Evolutionary conservation across 2,113 vertebrate species (phyloP).

Genomic region (Calidris pugnax): DNA sequence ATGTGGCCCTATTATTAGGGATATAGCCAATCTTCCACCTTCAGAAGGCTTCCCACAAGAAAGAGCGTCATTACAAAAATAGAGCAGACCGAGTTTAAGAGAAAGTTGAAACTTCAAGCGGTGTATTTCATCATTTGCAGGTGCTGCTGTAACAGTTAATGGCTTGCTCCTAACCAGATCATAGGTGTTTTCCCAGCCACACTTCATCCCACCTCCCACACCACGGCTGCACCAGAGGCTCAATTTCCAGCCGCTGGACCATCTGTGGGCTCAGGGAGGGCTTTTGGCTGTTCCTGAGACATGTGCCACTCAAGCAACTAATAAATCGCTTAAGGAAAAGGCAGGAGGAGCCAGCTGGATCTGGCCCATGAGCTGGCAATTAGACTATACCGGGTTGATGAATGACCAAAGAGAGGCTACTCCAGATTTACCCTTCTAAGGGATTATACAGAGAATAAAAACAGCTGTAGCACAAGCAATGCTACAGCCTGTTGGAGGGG

Average conservation of each 20-base stretch:
- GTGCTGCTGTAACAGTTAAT: neutral
- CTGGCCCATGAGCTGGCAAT: neutral
- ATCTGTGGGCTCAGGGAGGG: neutral
- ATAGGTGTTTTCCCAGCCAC: neutral
- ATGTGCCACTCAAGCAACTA: neutral
- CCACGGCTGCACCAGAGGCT: neutral
- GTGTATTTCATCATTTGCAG: neutral
- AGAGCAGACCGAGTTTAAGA: neutral
- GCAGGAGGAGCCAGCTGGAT: neutral
- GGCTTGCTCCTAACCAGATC: neutral
- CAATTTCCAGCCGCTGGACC: neutral
- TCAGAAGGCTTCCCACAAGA: conserved; percentile 5
- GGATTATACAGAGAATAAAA: neutral
- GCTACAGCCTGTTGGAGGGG: neutral
- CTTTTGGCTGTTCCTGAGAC: neutral
- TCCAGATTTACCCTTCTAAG: neutral
- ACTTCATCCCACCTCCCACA: neutral
- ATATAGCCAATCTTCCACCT: neutral
- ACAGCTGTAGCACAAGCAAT: neutral
- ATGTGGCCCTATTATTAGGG: neutral
- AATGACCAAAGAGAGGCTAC: neutral
- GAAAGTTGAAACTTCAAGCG: neutral
- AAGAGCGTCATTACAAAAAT: neutral
- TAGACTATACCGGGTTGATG: neutral
- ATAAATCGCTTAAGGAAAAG: neutral